phyloP scores from a whole-genome alignment of 2,888 invertebrate species.

The Agrotis segetum region DNA sequence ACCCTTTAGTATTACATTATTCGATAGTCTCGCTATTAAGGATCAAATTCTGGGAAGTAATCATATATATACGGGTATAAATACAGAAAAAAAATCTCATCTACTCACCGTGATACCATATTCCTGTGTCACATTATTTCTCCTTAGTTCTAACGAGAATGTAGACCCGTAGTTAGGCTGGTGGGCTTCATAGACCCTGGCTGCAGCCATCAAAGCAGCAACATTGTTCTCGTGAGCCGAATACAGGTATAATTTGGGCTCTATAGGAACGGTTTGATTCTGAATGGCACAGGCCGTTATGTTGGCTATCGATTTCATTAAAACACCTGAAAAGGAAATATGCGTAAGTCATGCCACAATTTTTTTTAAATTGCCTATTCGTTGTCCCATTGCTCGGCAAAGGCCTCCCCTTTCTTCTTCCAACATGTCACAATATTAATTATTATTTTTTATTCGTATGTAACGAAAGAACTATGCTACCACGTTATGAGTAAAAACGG shows the following conservation, averaged over 20 bases:
- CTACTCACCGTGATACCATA: constrained; percentile 86
- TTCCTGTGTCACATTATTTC: constrained; percentile 68
- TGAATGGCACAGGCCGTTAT: constrained; percentile 76
- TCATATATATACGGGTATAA: background rate
- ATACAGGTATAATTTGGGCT: constrained; percentile 86
- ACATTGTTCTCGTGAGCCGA: constrained; percentile 93
- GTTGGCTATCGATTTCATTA: constrained; percentile 88
- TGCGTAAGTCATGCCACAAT: background rate
- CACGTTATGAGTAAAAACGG: too few relatives aligned
- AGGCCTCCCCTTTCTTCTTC: too few relatives aligned
- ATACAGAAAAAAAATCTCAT: background rate
- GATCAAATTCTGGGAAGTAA: too few relatives aligned
- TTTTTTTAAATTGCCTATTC: too few relatives aligned
- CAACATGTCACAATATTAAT: too few relatives aligned
- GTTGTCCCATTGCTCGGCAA: too few relatives aligned
- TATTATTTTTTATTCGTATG: too few relatives aligned
- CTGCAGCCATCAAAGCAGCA: constrained; percentile 90
- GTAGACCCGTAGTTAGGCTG: constrained; percentile 91
- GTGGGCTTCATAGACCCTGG: constrained; percentile 89
- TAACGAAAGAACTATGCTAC: too few relatives aligned
- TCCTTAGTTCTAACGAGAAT: constrained; percentile 89
- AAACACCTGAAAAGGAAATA: constrained; percentile 78
- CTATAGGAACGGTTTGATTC: constrained; percentile 80
- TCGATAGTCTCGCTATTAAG: too few relatives aligned
- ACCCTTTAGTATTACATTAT: too few relatives aligned